These are phyloP conservation scores for Lethrus apterus DNA, from an alignment of 1,140 invertebrate genomes.

Conservation along the genomic window DNA sequence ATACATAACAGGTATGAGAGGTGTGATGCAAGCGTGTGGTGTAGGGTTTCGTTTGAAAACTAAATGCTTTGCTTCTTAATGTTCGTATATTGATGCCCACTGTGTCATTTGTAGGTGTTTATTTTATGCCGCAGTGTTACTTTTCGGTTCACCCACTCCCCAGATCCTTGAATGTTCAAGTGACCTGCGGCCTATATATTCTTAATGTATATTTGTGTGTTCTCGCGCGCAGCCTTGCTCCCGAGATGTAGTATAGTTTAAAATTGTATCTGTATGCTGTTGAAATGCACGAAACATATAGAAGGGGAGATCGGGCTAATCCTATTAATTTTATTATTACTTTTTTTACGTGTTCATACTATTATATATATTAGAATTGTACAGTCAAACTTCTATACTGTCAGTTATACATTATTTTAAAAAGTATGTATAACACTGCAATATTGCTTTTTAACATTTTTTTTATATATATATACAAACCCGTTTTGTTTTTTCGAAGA, in stretches of 20 bases:
- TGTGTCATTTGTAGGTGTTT: background rate
- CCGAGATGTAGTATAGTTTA: conserved; percentile 18
- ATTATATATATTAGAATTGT: background rate
- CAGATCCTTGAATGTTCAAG: conserved; percentile 3
- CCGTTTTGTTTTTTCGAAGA: too few species aligned
- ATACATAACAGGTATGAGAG: conserved; percentile 5
- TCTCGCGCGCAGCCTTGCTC: conserved; percentile 13
- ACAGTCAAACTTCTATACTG: conserved; percentile 13
- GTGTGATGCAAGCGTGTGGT: conserved; percentile 7
- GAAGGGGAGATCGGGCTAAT: conserved; percentile 45
- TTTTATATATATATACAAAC: too few species aligned
- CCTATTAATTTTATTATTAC: conserved; percentile 10
- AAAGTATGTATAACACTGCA: too few species aligned
- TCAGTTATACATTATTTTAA: conserved; percentile 3
- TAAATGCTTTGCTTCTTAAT: conserved; percentile 13
- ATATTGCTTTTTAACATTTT: too few species aligned
- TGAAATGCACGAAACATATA: conserved; percentile 62
- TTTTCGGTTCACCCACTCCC: conserved; percentile 7
- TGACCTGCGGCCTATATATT: conserved; percentile 4
- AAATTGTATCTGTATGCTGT: conserved; percentile 48
- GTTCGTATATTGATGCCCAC: conserved; percentile 1
- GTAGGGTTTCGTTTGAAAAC: conserved; percentile 2
- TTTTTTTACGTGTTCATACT: too few species aligned
- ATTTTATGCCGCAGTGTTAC: conserved; percentile 1
- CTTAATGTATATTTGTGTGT: conserved; percentile 12